A percentile compares a stretch with the other conserved stretches of the same genome.
Evolutionary conservation across 2,888 invertebrate species (phyloP).

Genomic region (Drosophila anomelani): DNA sequence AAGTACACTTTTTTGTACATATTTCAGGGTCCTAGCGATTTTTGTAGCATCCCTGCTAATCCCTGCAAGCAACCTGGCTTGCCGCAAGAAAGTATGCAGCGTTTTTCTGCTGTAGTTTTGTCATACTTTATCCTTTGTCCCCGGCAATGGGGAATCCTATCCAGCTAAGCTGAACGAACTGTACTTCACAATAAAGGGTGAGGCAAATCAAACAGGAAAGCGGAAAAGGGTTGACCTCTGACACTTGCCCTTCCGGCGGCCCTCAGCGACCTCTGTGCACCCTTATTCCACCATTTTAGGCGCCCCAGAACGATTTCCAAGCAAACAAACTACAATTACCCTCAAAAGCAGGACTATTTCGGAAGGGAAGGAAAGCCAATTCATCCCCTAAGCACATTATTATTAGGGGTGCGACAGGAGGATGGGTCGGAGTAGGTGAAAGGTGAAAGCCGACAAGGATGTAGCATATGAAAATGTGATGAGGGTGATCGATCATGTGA

Average conservation of each 20-base stretch:
- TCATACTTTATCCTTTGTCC: neutral
- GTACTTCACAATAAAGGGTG: constrained; percentile 4
- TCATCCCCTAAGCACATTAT: constrained; percentile 2
- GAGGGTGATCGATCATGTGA: neutral
- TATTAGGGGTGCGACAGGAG: constrained; percentile 5
- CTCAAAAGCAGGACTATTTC: constrained; percentile 10
- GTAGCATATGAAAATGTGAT: constrained; percentile 1
- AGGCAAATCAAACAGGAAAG: constrained; percentile 13
- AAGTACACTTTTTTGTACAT: too few relatives aligned
- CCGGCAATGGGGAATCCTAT: neutral
- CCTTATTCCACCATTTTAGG: constrained; percentile 31
- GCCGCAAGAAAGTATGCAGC: neutral
- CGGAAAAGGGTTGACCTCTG: constrained; percentile 64
- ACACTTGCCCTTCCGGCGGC: constrained; percentile 39
- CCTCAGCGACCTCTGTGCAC: constrained; percentile 7
- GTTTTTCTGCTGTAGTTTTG: neutral
- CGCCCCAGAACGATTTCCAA: constrained; percentile 9
- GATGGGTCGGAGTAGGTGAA: constrained; percentile 2
- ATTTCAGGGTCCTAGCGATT: too few relatives aligned
- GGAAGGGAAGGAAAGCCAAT: neutral
- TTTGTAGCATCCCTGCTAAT: too few relatives aligned
- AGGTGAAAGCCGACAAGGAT: constrained; percentile 2
- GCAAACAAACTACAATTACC: constrained; percentile 29
- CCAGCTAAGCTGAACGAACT: constrained; percentile 8
- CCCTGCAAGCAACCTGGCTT: neutral